Evolutionary conservation across 2,797 vertebrate genomes (phyloP).

Genomic region (Tangara arthus): DNA sequence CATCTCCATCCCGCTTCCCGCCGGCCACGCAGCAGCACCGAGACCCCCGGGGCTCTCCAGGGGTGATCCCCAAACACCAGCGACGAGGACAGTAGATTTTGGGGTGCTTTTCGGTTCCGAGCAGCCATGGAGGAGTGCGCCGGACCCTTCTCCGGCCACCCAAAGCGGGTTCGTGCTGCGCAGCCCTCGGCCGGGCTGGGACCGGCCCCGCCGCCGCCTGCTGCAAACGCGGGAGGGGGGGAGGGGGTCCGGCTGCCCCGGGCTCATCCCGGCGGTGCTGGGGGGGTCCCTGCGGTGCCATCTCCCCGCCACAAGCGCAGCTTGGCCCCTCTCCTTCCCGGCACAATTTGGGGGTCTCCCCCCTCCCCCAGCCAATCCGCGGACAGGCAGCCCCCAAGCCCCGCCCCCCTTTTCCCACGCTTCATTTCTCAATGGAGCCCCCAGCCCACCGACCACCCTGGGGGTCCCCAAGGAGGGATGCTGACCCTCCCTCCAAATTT

Average conservation of each 20-base stretch:
- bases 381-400: neutral
- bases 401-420: conserved; percentile 1
- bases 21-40: neutral
- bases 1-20: accelerated
- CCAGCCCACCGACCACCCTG: neutral
- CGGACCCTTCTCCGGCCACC: neutral
- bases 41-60: neutral
- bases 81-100: neutral
- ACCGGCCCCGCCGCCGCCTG: neutral
- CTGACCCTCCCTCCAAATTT: neutral
- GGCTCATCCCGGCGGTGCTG: accelerated
- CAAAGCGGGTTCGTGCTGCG: neutral
- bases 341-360: neutral
- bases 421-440: neutral
- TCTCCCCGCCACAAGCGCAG: neutral
- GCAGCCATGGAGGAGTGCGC: neutral
- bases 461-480: neutral
- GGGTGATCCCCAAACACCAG: neutral
- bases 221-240: accelerated
- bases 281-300: neutral
- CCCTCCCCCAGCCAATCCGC: neutral
- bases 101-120: neutral
- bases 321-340: neutral
- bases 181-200: neutral
- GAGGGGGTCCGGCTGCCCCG: neutral